Base-by-base conservation (phyloP, 2,888 invertebrate genomes). In the Geophilus truncorum region DNA sequence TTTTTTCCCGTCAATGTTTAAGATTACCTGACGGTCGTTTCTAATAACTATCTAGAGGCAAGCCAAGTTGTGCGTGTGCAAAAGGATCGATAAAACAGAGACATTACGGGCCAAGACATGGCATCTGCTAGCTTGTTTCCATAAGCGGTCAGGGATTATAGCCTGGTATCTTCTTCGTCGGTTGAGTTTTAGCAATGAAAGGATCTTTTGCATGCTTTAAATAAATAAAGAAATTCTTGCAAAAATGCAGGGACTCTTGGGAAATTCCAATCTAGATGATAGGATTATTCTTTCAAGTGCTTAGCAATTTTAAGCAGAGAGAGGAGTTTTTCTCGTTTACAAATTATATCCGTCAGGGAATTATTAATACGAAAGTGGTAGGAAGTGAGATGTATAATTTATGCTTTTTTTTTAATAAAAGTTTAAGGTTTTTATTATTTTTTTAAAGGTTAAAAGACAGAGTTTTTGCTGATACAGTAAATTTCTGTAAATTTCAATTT, bases 81-180 rank as follows among this genome's bases (percentile, higher is more conserved):
- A 70, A 70, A 70, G 70, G 70, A 70, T 70, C 70, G 70, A 70
- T 70, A 70, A 70, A 70, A 70, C 70, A 70, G 70, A 70, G 70
- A 70, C 70, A 70, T 70, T 70, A 70, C 28, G n/a, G 70, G 9
- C 25, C 25, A 25, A 70, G 70, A 70, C 70, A n/a, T 70, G 70
- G 70, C 70, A 70, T 70, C 25, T 70, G 70, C 70, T 70, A 70
- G 70, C 70, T 70, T 70, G 70, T 70, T 70, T 70, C 70, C 28
- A 70, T 70, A 70, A 70, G 70, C 70, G 70, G 70, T 70, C 70
- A 70, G 70, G 70, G 70, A 70, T 70, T 70, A 70, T 70, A 70
- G 70, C 70, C 51, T 10, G 70, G 70, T 70, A 25, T 70, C 70
- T 25, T 70, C 70, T 70, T 70, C 28, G 7, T 28, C 6, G n/a